Conservation (phyloP, 2,888 invertebrate species). For the Troglohyphantes excavatus region DNA sequence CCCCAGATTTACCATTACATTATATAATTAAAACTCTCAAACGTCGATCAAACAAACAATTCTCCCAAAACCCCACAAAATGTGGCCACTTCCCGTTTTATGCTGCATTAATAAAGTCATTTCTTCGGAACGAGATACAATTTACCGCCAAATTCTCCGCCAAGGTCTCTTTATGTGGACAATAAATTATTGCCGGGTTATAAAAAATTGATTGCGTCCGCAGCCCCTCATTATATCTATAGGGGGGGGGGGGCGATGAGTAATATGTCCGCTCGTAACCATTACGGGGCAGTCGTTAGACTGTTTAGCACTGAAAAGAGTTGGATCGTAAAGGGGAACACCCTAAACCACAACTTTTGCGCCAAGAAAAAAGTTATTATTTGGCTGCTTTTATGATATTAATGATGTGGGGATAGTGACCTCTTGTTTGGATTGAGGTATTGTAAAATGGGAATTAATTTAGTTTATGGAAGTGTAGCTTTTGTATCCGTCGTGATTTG, state of each 20-base stretch:
- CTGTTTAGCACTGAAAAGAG: conserved; percentile 62
- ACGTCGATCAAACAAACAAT: not conserved
- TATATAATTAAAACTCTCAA: not conserved
- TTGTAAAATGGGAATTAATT: not conserved
- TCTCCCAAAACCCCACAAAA: not conserved
- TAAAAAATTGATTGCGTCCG: conserved; percentile 75
- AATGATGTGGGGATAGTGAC: not conserved
- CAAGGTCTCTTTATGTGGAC: conserved; percentile 49
- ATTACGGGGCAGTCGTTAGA: conserved; percentile 54
- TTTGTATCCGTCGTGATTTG: not conserved
- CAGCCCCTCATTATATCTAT: conserved; percentile 48
- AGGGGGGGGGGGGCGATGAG: conserved; percentile 48
- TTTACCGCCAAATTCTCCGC: conserved; percentile 67
- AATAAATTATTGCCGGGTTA: conserved; percentile 66
- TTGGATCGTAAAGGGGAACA: conserved; percentile 46
- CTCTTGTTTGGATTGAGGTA: not conserved
- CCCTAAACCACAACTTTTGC: conserved; percentile 8
- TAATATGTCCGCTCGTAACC: conserved; percentile 65
- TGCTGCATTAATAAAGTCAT: conserved; percentile 58
- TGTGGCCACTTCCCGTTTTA: conserved; percentile 25
- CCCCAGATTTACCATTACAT: no score
- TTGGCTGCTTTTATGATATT: conserved; percentile 29
- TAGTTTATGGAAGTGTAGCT: not conserved
- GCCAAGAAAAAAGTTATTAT: conserved; percentile 37
- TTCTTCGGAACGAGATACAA: conserved; percentile 38